Evolutionary conservation across 2,797 vertebrate genomes (phyloP), one percentile per base, ranked within the genome.

Genomic region (Microctenopoma steveboyesi): DNA sequence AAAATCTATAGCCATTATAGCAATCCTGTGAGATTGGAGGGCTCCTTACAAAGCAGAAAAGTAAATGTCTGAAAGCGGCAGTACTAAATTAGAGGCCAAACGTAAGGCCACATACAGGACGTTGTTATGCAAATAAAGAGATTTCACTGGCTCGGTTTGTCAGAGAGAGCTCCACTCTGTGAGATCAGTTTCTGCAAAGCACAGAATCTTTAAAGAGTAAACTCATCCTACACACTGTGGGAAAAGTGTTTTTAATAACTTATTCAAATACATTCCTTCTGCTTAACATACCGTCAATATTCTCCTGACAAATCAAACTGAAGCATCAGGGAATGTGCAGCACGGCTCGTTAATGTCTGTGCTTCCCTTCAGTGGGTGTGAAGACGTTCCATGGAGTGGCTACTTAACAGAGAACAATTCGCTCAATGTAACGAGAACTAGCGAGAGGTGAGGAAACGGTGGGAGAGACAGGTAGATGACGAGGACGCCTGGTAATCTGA

Each of bases 341-440:
- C 7, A 22, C 4, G 14, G 4, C 28, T 16, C 13, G 18, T 39
- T 0, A 56, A n/a, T 35, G 9, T 16, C 35, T 50, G 16, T 12
- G 7, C 2, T 39, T 48, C 27, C 45, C 64, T 28, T 33, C 6
- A 35, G 14, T 14, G 13, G 10, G 6, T 5, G 39, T 62, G 0
- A n/a, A 56, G 40, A 57, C 28, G 33, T 62, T 61, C 61, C 27
- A 55, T 73, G 62, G 58, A 22, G 54, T 43, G 16, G 51, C 30
- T 71, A 72, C 64, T 65, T 61, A 55, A 50, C 30, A 33, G 42
- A 33, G 22, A 64, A 65, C 18, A 39, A 40, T 64, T 64, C 3
- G 59, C 45, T 58, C 57, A 25, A 14, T 60, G 33, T 48, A 60
- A 56, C 16, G 16, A 33, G 15, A 57, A 59, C 46, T 30, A 37